Base-by-base conservation (phyloP, 1,140 invertebrate genomes). In the Sipha flava region DNA sequence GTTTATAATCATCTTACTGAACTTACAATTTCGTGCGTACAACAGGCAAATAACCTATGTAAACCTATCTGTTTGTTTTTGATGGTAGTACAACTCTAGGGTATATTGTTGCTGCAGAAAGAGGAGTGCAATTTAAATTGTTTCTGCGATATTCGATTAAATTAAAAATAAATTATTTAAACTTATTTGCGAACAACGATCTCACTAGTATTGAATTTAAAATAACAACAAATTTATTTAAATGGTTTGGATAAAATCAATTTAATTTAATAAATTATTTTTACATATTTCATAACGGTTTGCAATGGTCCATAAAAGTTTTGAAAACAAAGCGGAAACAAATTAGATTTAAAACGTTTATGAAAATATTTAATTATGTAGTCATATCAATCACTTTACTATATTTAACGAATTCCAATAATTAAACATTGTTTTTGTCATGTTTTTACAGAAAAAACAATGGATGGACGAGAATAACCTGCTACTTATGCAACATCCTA, bases 401-500 rank as follows among this genome's bases (percentile, higher is more conserved):
- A n/a, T n/a, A n/a, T n/a, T 47, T 29, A n/a, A 4, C n/a, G 47
- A 70, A 29, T 47, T 29, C 26, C 23, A 2, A 70, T 70, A 70
- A 6, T 54, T 21, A 37, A 52, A 29, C 52, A 68, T 37, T 80
- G 23, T 75, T 75, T 37, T 23, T 64, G 5, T 80, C 54, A 16
- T 75, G 72, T 80, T 80, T n/a, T 80, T 80, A 81, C 88, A 89
- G 90, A 92, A 92, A 88, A 91, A 90, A 84, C 89, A 90, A 86
- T 91, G 90, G 89, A 88, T 89, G 84, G 92, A 94, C 83, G 92
- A 94, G 88, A 93, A 87, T 87, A 92, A 89, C 87, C 87, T 90
- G 82, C 87, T 90, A 83, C 89, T 98, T 82, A 93, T 97, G 90
- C 92, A 95, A 82, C 96, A 98, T 89, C 96, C 96, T 79, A 97